Evolutionary conservation across 2,797 vertebrate species (phyloP).

Genomic region (Pipistrellus pipistrellus): DNA sequence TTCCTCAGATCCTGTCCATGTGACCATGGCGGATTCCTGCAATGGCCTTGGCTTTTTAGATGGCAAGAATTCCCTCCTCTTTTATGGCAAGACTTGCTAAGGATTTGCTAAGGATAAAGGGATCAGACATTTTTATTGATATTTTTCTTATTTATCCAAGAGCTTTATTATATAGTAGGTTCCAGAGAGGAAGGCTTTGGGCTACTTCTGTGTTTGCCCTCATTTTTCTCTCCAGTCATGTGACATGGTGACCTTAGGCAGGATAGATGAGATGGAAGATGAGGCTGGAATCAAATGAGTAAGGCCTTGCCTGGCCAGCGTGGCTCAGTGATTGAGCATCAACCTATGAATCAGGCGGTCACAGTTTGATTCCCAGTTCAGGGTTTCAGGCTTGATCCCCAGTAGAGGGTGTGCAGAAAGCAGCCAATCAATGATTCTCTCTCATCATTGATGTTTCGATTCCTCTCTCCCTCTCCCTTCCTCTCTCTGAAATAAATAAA

Average conservation of each 20-base stretch:
- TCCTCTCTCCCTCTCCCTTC: too few relatives aligned
- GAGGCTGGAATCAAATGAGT: not conserved
- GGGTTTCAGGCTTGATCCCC: too few relatives aligned
- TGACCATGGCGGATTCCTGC: not conserved
- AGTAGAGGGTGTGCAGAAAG: too few relatives aligned
- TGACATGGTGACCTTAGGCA: not conserved
- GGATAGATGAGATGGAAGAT: not conserved
- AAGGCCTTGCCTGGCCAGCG: not conserved
- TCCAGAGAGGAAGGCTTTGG: not conserved
- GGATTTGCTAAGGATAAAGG: slow-evolving; percentile 14
- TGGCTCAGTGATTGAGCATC: too few relatives aligned
- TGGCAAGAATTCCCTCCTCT: not conserved
- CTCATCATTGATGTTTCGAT: too few relatives aligned
- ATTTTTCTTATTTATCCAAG: not conserved
- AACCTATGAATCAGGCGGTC: too few relatives aligned
- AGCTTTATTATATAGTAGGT: not conserved
- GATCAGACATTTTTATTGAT: not conserved
- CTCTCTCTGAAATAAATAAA: too few relatives aligned
- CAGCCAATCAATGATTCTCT: too few relatives aligned
- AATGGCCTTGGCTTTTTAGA: not conserved
- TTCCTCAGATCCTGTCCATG: not conserved
- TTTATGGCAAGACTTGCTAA: not conserved
- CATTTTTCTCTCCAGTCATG: not conserved
- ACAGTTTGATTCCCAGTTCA: too few relatives aligned
- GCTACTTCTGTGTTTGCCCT: not conserved